Percentiles rank a stretch among this genome's conserved stretches.
Evolutionary conservation across 2,113 vertebrate genomes (phyloP).

Genomic region (Albula goreensis): DNA sequence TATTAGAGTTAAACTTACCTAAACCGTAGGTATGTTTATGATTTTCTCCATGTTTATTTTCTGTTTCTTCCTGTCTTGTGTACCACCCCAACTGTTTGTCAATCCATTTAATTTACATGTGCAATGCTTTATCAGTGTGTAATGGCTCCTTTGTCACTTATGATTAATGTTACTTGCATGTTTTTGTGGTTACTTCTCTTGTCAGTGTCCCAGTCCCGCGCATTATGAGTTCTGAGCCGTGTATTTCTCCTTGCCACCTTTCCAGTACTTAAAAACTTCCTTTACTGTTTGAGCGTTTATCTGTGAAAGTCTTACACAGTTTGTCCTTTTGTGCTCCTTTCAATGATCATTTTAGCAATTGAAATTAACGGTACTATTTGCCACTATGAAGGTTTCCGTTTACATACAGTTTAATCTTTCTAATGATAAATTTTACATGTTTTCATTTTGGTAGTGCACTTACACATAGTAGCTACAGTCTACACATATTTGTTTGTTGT

Average conservation of each 20-base stretch:
- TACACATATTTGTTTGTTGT: too few species aligned
- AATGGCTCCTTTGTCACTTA: conserved; percentile 81
- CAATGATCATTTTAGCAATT: conserved; percentile 57
- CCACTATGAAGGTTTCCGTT: too few species aligned
- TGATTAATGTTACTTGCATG: conserved; percentile 92
- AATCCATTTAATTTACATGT: conserved; percentile 58
- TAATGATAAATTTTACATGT: too few species aligned
- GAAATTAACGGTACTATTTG: too few species aligned
- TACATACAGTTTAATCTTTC: too few species aligned
- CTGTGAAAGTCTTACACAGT: conserved; percentile 87
- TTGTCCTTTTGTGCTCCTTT: conserved; percentile 95
- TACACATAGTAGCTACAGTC: too few species aligned
- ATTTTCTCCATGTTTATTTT: neutral
- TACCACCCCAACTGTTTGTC: conserved; percentile 52
- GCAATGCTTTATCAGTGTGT: conserved; percentile 75
- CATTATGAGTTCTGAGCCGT: conserved; percentile 85
- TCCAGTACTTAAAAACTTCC: conserved; percentile 86
- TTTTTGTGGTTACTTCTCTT: conserved; percentile 82
- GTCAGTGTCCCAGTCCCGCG: conserved; percentile 88
- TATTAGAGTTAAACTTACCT: neutral
- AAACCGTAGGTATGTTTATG: neutral
- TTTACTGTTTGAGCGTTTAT: conserved; percentile 83
- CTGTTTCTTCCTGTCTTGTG: neutral
- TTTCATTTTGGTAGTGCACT: too few species aligned
- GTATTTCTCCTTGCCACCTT: conserved; percentile 89